Evolutionary conservation across 2,888 invertebrate genomes (phyloP), one percentile per base, ranked within the genome.

Genomic region (Parnassius apollo): DNA sequence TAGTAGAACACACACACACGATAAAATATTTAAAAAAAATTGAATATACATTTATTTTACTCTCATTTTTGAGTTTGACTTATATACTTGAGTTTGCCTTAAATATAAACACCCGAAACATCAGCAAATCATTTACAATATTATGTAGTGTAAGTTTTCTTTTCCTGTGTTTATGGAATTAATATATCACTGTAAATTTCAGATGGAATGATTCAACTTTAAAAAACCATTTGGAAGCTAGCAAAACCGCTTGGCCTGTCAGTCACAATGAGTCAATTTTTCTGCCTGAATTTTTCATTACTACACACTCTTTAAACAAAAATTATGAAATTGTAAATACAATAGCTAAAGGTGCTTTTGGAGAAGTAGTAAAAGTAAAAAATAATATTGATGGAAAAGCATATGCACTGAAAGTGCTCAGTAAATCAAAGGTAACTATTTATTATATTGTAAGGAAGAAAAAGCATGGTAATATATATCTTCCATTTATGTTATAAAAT

Each of bases 261-360:
- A 94, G 96, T 53, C 94, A 95, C 75, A 94, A 95, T 71, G 97
- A 98, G 85, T 94, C 96, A 25, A 93, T 96, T 71, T 98, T 98
- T 86, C 92, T 97, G 67, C 97, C 98, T 63, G 97, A 97, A 85
- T 98, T 98, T 82, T 96, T 95, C 75, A 93, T 96, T 59, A 94
- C 93, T 69, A 93, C 93, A 54, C 92, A 93, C 52, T 83, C 94
- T 62, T 71, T 84, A 52, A 93, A 94, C 73, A 91, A 91, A 68
- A 93, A 93, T 70, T 95, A 94, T 78, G 83, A 93, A 86, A 93
- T 96, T 68, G 78, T 95, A 58, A 93, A 95, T 69, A 93, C 95
- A 65, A 94, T 98, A 78, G 96, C 97, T n/a, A 94, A 94, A 77
- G 98, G 98, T 66, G 96, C 98, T 22, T 98, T 97, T 86, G 98